A percentile compares a stretch with the other conserved stretches of the same genome.
Conservation (phyloP, 2,113 vertebrate genomes). For the Anoplopoma fimbria region DNA sequence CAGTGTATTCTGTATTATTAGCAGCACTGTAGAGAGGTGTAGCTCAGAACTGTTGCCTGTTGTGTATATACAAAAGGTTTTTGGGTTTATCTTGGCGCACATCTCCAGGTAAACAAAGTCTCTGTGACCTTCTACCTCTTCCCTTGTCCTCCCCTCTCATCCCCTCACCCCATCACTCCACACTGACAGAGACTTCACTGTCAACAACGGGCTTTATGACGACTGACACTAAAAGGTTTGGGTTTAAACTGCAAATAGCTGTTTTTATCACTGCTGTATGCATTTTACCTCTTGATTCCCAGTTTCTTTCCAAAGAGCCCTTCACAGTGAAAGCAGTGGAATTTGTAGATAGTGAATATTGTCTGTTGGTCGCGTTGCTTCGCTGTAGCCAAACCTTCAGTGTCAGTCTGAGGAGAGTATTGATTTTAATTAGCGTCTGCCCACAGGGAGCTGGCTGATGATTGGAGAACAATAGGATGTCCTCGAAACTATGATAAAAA, state of each 20-base stretch:
- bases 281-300: not conserved
- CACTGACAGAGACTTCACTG: constrained; percentile 55
- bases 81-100: constrained; percentile 62
- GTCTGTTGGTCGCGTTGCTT: constrained; percentile 57
- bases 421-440: constrained; percentile 99
- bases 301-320: not conserved
- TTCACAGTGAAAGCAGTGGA: constrained; percentile 6
- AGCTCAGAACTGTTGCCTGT: constrained; percentile 28
- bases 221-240: constrained; percentile 5
- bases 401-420: constrained; percentile 91
- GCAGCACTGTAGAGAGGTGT: constrained; percentile 16
- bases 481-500: constrained; percentile 95
- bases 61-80: constrained; percentile 56
- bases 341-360: constrained; percentile 37
- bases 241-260: not conserved
- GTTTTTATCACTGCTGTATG: not conserved
- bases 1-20: not conserved
- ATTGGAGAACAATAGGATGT: constrained; percentile 89
- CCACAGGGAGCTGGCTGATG: constrained; percentile 95
- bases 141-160: not conserved
- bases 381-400: constrained; percentile 63
- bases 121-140: constrained; percentile 62
- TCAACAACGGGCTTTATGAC: constrained; percentile 10
- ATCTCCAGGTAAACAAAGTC: constrained; percentile 72
- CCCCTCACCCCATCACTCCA: not conserved